Evolutionary conservation across 1,140 invertebrate genomes (phyloP).

Genomic region (Pseudoatta argentina): DNA sequence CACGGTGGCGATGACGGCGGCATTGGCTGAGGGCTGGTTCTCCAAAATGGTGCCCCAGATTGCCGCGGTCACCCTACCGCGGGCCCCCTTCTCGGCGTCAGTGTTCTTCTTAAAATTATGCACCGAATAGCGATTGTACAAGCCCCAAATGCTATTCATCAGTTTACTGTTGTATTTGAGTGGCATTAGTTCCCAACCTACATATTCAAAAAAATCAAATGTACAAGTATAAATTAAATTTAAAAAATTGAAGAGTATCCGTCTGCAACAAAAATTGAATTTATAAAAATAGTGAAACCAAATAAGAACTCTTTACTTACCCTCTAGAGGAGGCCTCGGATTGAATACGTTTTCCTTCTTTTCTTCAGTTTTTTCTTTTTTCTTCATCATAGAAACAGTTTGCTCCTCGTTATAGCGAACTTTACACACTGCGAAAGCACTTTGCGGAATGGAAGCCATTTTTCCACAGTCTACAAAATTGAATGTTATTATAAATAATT

Average conservation of each 20-base stretch:
- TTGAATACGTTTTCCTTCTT: slow-evolving; percentile 72
- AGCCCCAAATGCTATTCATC: slow-evolving; percentile 96
- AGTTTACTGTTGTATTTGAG: slow-evolving; percentile 94
- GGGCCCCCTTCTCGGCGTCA: slow-evolving; percentile 85
- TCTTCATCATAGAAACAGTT: slow-evolving; percentile 80
- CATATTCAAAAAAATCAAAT: slow-evolving; percentile 19
- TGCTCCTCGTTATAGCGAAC: slow-evolving; percentile 85
- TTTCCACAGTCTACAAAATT: slow-evolving; percentile 79
- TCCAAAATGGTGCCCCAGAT: slow-evolving; percentile 67
- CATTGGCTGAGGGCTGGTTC: slow-evolving; percentile 26
- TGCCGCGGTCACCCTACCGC: slow-evolving; percentile 62
- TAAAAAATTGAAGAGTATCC: not conserved
- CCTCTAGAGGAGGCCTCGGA: slow-evolving; percentile 67
- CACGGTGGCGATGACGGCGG: slow-evolving; percentile 30
- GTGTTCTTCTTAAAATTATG: slow-evolving; percentile 94
- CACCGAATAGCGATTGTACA: slow-evolving; percentile 94
- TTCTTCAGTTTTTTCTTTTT: slow-evolving; percentile 73
- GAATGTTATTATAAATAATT: not conserved
- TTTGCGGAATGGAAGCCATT: slow-evolving; percentile 88
- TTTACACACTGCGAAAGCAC: slow-evolving; percentile 87
- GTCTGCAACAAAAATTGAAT: slow-evolving; percentile 4
- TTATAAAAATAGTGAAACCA: not conserved
- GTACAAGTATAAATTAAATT: not conserved
- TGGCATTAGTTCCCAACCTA: slow-evolving; percentile 87
- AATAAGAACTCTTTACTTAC: slow-evolving; percentile 49